A percentile compares a stretch with the other conserved stretches of the same genome.
These are phyloP conservation scores for Semaprochilodus insignis DNA, from an alignment of 2,797 vertebrate species.

Conservation along the genomic window DNA sequence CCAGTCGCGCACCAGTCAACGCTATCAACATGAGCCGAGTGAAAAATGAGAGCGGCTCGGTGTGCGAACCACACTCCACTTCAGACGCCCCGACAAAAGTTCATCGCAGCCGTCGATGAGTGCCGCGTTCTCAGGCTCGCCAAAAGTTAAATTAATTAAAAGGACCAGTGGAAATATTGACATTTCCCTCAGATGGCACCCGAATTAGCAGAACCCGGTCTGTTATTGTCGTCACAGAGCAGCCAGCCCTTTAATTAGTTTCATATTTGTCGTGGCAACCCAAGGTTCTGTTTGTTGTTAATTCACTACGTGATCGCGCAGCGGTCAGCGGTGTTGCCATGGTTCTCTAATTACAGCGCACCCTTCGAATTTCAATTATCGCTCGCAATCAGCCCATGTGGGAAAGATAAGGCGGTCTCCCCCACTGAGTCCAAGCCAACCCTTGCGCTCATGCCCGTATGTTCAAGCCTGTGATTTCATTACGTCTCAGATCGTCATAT, in stretches of 20 bases:
- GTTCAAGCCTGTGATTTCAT: conserved; percentile 32
- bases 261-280: conserved; percentile 71
- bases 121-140: background rate
- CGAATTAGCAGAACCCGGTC: conserved; percentile 64
- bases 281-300: conserved; percentile 74
- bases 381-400: conserved; percentile 56
- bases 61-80: conserved; percentile 44
- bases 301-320: conserved; percentile 72
- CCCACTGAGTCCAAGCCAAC: conserved; percentile 5
- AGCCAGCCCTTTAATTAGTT: conserved; percentile 72
- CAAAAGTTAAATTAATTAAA: conserved; percentile 39
- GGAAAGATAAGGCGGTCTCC: conserved; percentile 53
- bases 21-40: conserved; percentile 10
- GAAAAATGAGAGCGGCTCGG: conserved; percentile 34
- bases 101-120: conserved; percentile 7
- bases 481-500: conserved; percentile 25
- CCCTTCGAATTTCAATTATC: conserved; percentile 76
- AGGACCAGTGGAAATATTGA: conserved; percentile 56
- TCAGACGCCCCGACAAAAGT: conserved; percentile 12
- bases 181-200: conserved; percentile 59
- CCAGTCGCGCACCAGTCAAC: conserved; percentile 19
- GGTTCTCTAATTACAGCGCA: conserved; percentile 67
- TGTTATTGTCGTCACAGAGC: conserved; percentile 57
- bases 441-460: conserved; percentile 24
- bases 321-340: conserved; percentile 71